Conservation (phyloP, 2,797 vertebrate genomes). For the Rhinogobio ventralis region DNA sequence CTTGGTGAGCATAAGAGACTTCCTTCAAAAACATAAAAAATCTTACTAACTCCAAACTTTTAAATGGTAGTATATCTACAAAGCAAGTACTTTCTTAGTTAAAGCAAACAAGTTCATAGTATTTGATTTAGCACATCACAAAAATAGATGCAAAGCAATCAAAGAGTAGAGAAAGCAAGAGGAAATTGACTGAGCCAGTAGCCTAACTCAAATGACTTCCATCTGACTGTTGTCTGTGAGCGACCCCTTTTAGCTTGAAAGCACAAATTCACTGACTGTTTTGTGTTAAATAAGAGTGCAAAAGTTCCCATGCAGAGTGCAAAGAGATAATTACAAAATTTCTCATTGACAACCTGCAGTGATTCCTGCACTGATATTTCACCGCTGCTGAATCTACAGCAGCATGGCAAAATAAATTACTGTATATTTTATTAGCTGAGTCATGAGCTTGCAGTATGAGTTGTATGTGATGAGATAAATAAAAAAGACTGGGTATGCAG, state of each 20-base stretch:
- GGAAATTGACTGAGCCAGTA: neutral
- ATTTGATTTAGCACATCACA: neutral
- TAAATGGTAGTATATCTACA: neutral
- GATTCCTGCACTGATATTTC: neutral
- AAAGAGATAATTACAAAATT: neutral
- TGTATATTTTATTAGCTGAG: neutral
- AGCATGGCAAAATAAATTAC: neutral
- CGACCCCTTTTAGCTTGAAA: neutral
- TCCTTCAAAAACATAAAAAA: no score
- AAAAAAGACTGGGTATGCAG: neutral
- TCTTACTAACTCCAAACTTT: neutral
- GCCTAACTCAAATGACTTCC: neutral
- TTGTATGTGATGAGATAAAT: neutral
- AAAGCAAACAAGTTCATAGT: neutral
- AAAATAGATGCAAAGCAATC: neutral
- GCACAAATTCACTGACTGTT: neutral
- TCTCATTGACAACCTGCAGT: neutral
- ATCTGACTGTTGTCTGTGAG: neutral
- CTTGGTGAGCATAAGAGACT: neutral
- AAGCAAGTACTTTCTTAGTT: neutral
- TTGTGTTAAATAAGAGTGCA: no score
- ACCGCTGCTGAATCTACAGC: neutral
- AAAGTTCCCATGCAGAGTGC: neutral
- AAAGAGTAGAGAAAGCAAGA: neutral
- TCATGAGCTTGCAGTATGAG: neutral